A percentile compares a stretch with the other conserved stretches of the same genome.
These are phyloP conservation scores for Lepeophtheirus nordmannii DNA, from an alignment of 2,888 invertebrate genomes.

Conservation along the genomic window DNA sequence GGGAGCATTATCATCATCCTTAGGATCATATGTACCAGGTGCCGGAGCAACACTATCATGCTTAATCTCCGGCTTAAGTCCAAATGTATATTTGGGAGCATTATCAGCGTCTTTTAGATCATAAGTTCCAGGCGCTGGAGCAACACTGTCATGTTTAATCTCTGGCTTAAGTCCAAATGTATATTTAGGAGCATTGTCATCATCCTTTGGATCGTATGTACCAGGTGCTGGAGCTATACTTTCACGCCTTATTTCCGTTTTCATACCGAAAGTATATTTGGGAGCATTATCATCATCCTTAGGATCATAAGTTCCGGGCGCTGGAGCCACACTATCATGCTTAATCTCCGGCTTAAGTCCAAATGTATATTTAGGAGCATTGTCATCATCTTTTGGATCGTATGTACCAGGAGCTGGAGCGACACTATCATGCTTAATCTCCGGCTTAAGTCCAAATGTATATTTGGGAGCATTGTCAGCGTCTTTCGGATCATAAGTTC, in stretches of 20 bases:
- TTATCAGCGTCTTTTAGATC: constrained; percentile 14
- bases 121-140: constrained; percentile 71
- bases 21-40: constrained; percentile 37
- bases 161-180: constrained; percentile 21
- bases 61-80: constrained; percentile 15
- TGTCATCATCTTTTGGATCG: constrained; percentile 42
- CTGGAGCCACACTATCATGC: constrained; percentile 1
- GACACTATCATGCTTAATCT: constrained; percentile 3
- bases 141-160: constrained; percentile 37
- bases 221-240: constrained; percentile 68
- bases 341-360: constrained; percentile 18
- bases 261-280: constrained; percentile 15
- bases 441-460: constrained; percentile 21
- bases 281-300: constrained; percentile 4
- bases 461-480: constrained; percentile 36
- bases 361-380: constrained; percentile 7
- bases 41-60: constrained; percentile 49
- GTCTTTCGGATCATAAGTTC: constrained; percentile 30
- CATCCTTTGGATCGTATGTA: constrained; percentile 58
- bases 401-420: constrained; percentile 22
- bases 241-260: constrained; percentile 7
- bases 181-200: constrained; percentile 38
- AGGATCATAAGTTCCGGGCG: constrained; percentile 15
- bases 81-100: constrained; percentile 19
- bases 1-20: constrained; percentile 50